Conservation (phyloP, 1,140 invertebrate genomes). For the Liolophura sinensis region DNA sequence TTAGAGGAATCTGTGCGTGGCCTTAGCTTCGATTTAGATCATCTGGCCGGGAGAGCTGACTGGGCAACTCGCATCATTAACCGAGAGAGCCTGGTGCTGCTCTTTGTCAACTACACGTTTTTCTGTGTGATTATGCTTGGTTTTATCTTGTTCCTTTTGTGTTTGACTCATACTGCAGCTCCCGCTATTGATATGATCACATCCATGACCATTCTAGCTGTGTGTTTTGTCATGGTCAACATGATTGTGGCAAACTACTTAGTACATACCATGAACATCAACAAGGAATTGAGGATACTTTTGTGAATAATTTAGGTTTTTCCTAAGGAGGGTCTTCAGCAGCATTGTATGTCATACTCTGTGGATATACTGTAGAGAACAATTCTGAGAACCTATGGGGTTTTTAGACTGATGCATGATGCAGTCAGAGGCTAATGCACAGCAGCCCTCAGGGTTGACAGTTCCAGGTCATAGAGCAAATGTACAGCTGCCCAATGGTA, state of each 20-base stretch:
- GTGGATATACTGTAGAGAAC: no score
- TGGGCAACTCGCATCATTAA: conserved; percentile 38
- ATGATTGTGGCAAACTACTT: conserved; percentile 45
- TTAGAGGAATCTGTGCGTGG: no score
- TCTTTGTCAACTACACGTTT: conserved; percentile 49
- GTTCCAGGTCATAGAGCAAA: no score
- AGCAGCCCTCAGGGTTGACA: no score
- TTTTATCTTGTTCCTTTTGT: conserved; percentile 41
- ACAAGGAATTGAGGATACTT: conserved; percentile 31
- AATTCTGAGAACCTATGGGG: no score
- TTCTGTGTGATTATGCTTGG: conserved; percentile 41
- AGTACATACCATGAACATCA: conserved; percentile 39
- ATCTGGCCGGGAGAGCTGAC: conserved; percentile 25
- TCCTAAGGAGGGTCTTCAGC: no score
- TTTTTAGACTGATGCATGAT: no score
- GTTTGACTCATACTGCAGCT: conserved; percentile 38
- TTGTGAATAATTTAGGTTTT: conserved; percentile 6
- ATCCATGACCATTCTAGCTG: conserved; percentile 37
- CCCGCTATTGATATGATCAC: conserved; percentile 33
- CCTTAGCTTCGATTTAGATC: no score
- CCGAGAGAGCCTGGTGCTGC: conserved; percentile 36
- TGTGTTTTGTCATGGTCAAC: conserved; percentile 42
- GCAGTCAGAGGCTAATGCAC: no score
- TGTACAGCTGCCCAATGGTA: no score
- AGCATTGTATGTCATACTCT: no score